Conservation (phyloP, 2,113 vertebrate genomes). For the Natator depressus region DNA sequence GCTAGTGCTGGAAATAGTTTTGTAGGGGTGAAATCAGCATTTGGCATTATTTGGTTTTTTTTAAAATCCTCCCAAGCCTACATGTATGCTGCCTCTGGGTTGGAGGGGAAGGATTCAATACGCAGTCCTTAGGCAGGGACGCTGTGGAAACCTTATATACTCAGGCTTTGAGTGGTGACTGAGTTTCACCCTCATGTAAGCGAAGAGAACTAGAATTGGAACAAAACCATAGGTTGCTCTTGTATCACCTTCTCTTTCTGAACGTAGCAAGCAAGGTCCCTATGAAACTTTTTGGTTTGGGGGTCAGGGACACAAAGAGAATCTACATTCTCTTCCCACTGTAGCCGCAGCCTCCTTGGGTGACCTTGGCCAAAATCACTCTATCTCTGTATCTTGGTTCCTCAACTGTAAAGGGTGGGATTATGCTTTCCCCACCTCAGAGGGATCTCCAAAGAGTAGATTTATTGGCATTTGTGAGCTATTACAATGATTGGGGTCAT, state of each 20-base stretch:
- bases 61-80: neutral
- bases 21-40: neutral
- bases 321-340: neutral
- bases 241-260: neutral
- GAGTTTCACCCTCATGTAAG: neutral
- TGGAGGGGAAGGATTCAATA: neutral
- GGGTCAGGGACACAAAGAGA: neutral
- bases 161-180: neutral
- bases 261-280: neutral
- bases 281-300: neutral
- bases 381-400: neutral
- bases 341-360: neutral
- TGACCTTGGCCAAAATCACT: neutral
- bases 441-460: neutral
- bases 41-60: neutral
- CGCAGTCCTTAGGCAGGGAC: neutral
- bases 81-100: neutral
- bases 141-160: neutral
- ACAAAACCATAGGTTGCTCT: neutral
- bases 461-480: neutral
- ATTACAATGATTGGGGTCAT: no score
- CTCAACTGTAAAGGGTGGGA: neutral
- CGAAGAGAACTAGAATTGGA: neutral
- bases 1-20: neutral
- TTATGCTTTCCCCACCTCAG: neutral